phyloP scores from a whole-genome alignment of 1,140 invertebrate species.

The Zeugodacus cucurbitae region DNA sequence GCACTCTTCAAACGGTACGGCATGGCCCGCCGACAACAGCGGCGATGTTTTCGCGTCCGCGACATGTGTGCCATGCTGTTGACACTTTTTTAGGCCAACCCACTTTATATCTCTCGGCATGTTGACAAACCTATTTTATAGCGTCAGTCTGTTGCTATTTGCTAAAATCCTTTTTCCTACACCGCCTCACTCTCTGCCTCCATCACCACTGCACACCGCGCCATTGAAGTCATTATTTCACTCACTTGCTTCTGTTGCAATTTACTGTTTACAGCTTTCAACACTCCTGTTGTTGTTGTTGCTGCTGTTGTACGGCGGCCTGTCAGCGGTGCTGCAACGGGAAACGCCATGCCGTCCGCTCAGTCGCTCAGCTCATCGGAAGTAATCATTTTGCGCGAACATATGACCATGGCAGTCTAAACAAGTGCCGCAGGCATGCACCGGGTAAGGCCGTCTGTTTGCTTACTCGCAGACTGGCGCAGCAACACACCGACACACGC shows the following conservation, averaged over 20 bases:
- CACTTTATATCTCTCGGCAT: not conserved
- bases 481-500: not conserved
- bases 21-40: not conserved
- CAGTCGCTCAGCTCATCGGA: slow-evolving; percentile 40
- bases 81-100: slow-evolving; percentile 31
- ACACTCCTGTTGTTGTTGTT: not conserved
- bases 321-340: slow-evolving; percentile 16
- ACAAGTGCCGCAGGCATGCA: slow-evolving; percentile 33
- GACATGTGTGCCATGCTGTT: slow-evolving; percentile 4
- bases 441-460: not conserved
- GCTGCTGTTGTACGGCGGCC: no score
- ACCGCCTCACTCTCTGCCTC: not conserved
- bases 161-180: slow-evolving; percentile 14
- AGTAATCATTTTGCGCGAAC: slow-evolving; percentile 36
- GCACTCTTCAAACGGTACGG: not conserved
- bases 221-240: not conserved
- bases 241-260: slow-evolving; percentile 34
- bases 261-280: slow-evolving; percentile 20
- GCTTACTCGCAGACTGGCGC: not conserved
- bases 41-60: not conserved
- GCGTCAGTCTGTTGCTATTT: slow-evolving; percentile 25
- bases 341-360: not conserved
- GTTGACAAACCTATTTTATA: slow-evolving; percentile 26
- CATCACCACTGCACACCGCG: not conserved
- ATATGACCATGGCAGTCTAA: slow-evolving; percentile 41